phyloP scores from a whole-genome alignment of 2,888 invertebrate genomes.

The Amblyjoppa proteus region DNA sequence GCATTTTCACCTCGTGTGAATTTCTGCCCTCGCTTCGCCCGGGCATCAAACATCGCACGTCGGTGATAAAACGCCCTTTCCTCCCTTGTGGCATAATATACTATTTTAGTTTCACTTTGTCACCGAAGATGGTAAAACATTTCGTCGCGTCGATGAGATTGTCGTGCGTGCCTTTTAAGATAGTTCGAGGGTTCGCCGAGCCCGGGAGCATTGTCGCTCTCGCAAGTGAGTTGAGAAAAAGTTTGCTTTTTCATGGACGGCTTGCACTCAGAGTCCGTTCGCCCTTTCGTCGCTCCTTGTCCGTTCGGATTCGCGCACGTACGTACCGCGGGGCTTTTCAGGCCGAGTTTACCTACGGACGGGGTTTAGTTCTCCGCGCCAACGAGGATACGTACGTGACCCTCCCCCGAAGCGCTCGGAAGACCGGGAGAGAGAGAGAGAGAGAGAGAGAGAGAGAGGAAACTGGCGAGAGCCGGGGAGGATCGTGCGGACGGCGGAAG shows the following conservation, averaged over 20 bases:
- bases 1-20: too few species aligned
- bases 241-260: slow-evolving; percentile 67
- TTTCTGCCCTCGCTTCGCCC: too few species aligned
- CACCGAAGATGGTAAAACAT: too few species aligned
- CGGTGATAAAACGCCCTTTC: too few species aligned
- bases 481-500: neutral
- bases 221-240: neutral
- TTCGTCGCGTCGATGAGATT: neutral
- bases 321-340: slow-evolving; percentile 50
- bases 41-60: too few species aligned
- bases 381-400: slow-evolving; percentile 63
- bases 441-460: slow-evolving; percentile 15
- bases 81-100: too few species aligned
- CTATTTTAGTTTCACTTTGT: too few species aligned
- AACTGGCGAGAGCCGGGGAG: neutral
- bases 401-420: neutral
- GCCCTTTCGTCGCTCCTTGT: slow-evolving; percentile 36
- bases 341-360: slow-evolving; percentile 56
- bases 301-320: slow-evolving; percentile 54
- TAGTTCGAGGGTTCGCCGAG: neutral
- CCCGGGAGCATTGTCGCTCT: slow-evolving; percentile 26
- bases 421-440: neutral
- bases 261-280: slow-evolving; percentile 41
- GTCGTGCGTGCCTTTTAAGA: slow-evolving; percentile 4
- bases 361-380: slow-evolving; percentile 25